These are phyloP conservation scores for Scaptomyza graminum DNA, from an alignment of 1,140 invertebrate species.

Conservation along the genomic window DNA sequence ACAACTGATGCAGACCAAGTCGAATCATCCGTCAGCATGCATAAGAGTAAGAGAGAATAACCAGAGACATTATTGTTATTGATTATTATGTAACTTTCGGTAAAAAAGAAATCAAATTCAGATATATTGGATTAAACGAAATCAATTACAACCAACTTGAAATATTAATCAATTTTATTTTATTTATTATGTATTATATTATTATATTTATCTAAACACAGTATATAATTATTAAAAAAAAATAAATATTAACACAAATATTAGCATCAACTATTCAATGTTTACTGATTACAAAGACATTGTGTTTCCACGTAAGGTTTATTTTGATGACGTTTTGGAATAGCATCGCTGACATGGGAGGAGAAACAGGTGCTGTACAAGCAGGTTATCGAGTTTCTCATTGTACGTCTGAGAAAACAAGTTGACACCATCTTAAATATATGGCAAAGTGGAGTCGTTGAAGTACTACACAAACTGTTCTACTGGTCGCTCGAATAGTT, in stretches of 20 bases:
- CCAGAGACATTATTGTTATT: too few species aligned
- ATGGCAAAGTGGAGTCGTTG: conserved; percentile 32
- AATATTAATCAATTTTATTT: too few species aligned
- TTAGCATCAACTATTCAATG: not conserved
- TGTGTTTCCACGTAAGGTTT: conserved; percentile 13
- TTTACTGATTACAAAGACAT: not conserved
- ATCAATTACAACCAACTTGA: too few species aligned
- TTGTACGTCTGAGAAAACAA: conserved; percentile 31
- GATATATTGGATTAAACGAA: not conserved
- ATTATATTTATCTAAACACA: too few species aligned
- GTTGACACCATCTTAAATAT: conserved; percentile 17
- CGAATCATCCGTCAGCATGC: not conserved
- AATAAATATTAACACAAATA: too few species aligned
- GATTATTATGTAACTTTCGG: too few species aligned
- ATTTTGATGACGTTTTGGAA: not conserved
- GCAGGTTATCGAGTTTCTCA: conserved; percentile 22
- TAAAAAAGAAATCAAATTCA: not conserved
- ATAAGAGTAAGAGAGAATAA: not conserved
- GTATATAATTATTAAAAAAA: too few species aligned
- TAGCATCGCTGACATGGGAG: not conserved
- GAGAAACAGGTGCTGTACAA: not conserved
- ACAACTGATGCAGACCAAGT: not conserved
- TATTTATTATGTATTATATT: too few species aligned
- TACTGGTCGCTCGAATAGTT: conserved; percentile 51
- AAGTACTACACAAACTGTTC: conserved; percentile 44